A percentile compares a stretch with the other conserved stretches of the same genome.
Evolutionary conservation across 1,140 invertebrate genomes (phyloP).

Genomic region (Teleogryllus occipitalis): DNA sequence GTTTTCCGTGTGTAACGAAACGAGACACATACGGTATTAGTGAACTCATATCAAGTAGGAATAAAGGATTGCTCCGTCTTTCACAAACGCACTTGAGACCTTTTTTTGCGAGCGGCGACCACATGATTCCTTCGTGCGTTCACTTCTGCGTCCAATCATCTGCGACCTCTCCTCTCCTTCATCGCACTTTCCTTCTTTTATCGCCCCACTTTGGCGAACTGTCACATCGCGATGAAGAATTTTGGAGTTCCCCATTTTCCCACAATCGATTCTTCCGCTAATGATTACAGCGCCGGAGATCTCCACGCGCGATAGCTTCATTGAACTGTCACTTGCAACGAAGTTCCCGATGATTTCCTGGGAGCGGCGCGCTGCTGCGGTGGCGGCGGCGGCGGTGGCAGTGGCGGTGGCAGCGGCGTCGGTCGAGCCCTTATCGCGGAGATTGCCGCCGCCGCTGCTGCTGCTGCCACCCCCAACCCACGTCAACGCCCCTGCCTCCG

Average conservation of each 20-base stretch:
- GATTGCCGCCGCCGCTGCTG: not conserved
- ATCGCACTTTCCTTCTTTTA: not conserved
- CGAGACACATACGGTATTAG: too few relatives aligned
- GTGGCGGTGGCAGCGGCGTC: too few relatives aligned
- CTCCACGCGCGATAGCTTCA: not conserved
- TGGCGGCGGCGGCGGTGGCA: too few relatives aligned
- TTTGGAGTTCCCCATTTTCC: not conserved
- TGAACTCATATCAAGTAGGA: too few relatives aligned
- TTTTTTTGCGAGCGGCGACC: too few relatives aligned
- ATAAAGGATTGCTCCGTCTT: too few relatives aligned
- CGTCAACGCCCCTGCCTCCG: too few relatives aligned
- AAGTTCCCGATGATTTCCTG: not conserved
- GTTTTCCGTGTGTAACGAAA: too few relatives aligned
- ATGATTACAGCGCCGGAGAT: not conserved
- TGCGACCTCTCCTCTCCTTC: not conserved
- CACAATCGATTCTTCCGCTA: slow-evolving; percentile 3
- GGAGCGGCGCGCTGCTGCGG: not conserved
- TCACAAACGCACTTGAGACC: too few relatives aligned
- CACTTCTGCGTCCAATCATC: not conserved
- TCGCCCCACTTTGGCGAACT: not conserved
- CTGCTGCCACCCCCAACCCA: too few relatives aligned
- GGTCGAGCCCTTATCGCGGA: not conserved
- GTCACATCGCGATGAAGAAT: not conserved
- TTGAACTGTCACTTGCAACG: slow-evolving; percentile 3
- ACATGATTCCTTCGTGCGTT: not conserved